A percentile compares a stretch with the other conserved stretches of the same genome.
These are phyloP conservation scores for Hypotaenidia philippensis DNA, from an alignment of 2,797 vertebrate genomes.

Conservation along the genomic window DNA sequence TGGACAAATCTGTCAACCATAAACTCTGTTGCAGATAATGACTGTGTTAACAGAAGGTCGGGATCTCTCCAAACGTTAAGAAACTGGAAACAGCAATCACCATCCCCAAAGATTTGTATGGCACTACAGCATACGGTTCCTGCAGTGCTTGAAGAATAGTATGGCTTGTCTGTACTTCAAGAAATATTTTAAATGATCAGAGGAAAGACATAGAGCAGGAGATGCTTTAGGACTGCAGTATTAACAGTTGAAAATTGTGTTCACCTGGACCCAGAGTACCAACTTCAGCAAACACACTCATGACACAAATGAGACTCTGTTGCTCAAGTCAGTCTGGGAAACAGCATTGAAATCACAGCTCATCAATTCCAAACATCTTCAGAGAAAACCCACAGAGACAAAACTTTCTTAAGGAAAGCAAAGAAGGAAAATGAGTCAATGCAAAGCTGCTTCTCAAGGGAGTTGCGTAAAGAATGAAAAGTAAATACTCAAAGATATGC, in stretches of 20 bases:
- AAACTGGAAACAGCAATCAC: background rate
- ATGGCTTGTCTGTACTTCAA: background rate
- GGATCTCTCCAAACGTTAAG: background rate
- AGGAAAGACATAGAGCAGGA: background rate
- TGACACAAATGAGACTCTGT: background rate
- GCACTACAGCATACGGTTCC: background rate
- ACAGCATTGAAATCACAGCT: background rate
- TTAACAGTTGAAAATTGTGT: background rate
- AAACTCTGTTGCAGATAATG: background rate
- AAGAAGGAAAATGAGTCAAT: background rate
- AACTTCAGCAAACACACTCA: background rate
- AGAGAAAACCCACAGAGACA: conserved; percentile 20
- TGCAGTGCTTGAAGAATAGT: background rate
- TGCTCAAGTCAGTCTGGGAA: background rate
- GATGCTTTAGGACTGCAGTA: background rate
- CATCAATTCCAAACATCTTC: background rate
- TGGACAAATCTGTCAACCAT: background rate
- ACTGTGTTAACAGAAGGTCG: background rate
- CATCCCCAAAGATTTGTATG: background rate
- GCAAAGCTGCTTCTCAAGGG: conserved; percentile 30
- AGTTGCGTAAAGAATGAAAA: background rate
- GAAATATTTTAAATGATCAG: background rate
- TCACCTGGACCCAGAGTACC: background rate
- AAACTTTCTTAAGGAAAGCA: conserved; percentile 3
- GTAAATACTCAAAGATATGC: conserved; percentile 6